These are phyloP conservation scores for Reticulitermes speratus DNA, from an alignment of 1,140 invertebrate species.

Conservation along the genomic window DNA sequence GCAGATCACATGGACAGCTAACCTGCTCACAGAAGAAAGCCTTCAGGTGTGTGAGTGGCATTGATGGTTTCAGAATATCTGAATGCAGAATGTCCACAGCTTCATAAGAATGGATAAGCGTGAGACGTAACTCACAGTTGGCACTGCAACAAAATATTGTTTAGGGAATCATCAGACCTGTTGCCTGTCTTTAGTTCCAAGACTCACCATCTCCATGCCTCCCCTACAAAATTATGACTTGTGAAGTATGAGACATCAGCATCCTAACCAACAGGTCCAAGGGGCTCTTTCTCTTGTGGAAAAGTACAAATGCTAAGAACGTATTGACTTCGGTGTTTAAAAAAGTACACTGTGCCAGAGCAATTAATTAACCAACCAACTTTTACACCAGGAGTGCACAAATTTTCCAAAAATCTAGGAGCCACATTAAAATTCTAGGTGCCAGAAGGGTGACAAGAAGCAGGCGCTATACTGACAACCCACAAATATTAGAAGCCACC, in stretches of 20 bases:
- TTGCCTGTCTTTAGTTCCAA: background rate
- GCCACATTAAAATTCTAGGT: too few species aligned
- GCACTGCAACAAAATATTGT: constrained; percentile 48
- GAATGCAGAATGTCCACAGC: constrained; percentile 61
- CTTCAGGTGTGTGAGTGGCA: constrained; percentile 73
- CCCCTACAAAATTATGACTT: background rate
- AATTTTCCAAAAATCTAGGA: too few species aligned
- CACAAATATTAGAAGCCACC: too few species aligned
- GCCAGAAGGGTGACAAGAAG: too few species aligned
- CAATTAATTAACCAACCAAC: too few species aligned
- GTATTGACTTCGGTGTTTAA: too few species aligned
- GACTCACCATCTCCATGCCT: background rate
- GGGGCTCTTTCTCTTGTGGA: too few species aligned
- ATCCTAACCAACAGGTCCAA: too few species aligned
- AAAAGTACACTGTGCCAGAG: too few species aligned
- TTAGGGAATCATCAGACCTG: constrained; percentile 19
- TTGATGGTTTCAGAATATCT: constrained; percentile 63
- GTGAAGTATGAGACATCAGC: background rate
- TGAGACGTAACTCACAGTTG: constrained; percentile 64
- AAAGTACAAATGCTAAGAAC: too few species aligned
- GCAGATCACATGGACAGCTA: constrained; percentile 33
- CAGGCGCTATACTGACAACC: too few species aligned
- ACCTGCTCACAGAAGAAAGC: constrained; percentile 73
- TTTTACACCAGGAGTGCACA: too few species aligned
- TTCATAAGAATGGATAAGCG: constrained; percentile 70